Base-by-base conservation (phyloP, 1,140 invertebrate species). In the Zaprionus taronus region DNA sequence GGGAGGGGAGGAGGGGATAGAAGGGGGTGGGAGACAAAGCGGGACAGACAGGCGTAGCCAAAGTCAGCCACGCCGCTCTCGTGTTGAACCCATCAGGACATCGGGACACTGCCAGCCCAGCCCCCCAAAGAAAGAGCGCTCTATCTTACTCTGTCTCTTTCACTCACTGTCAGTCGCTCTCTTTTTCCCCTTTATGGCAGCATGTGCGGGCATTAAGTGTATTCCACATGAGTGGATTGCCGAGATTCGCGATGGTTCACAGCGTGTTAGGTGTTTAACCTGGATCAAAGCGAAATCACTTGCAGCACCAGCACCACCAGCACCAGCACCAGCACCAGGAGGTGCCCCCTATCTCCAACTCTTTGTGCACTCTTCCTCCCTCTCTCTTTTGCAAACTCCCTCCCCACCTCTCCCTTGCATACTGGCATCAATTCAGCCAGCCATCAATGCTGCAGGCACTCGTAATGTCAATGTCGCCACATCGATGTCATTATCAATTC, bases 221-320 rank as follows among this genome's bases (percentile, higher is more conserved):
- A 70, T 82, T 82, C 73, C 73, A 80, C 80, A 80, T 82, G 80
- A 80, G 80, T 82, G 80, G 80, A 77, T 82, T 82, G 56, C 80
- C 68, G 77, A 80, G 80, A 81, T 82, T 80, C 78, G 69, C 77
- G 80, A 69, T 65, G 77, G 77, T 80, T 81, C 75, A 81, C 80
- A 77, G 72, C 72, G 78, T 80, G 80, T 82, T 82, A 82, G 75
- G 69, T 80, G 80, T 82, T 82, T 80, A 82, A 80, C 77, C 70
- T 82, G 80, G 73, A 80, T 82, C 80, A 82, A 82, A 82, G 80
- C 53, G 44, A 79, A 82, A 77, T 77, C 78, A 72, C 78, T 82
- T 72, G 65, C 73, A 80, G 73, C 58, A 28, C 17, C 15, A 60
- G 20, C 20, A 20, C 20, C 20, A 20, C 20, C 20, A 20, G 31